Percentiles rank a stretch among this genome's conserved stretches.
These are phyloP conservation scores for Hyperoodon ampullatus DNA, from an alignment of 2,113 vertebrate genomes.

Conservation along the genomic window DNA sequence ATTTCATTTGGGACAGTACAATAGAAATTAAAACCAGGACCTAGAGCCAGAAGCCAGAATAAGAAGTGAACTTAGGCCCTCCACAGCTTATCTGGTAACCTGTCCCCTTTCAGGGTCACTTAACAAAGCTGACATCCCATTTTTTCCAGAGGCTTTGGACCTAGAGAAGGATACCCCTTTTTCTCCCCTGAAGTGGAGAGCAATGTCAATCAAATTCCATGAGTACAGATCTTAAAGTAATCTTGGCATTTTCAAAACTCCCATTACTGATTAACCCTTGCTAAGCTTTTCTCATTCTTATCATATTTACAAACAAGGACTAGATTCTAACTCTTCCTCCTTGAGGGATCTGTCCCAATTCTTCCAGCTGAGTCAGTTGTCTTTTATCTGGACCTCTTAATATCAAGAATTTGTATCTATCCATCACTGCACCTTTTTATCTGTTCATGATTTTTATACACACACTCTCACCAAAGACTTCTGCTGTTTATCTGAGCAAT, in stretches of 20 bases:
- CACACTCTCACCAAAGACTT: not conserved
- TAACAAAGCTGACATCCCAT: not conserved
- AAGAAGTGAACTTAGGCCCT: not conserved
- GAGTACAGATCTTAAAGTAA: not conserved
- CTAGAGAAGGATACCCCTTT: accelerated
- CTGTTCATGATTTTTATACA: not conserved
- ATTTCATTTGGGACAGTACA: not conserved
- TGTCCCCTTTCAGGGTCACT: not conserved
- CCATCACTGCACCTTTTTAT: not conserved
- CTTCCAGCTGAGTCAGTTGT: not conserved
- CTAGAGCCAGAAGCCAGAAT: not conserved
- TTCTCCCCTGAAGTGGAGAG: not conserved
- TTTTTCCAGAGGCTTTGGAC: not conserved
- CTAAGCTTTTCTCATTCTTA: not conserved
- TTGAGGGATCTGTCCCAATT: not conserved
- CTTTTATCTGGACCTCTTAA: not conserved
- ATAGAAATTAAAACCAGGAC: not conserved
- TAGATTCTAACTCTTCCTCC: not conserved
- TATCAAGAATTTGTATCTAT: not conserved
- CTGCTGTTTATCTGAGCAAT: not conserved
- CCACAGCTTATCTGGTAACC: not conserved
- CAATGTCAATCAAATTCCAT: not conserved
- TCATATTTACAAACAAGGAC: not conserved
- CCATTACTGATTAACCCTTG: not conserved
- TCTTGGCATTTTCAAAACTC: not conserved